A percentile compares a stretch with the other conserved stretches of the same genome.
phyloP scores from a whole-genome alignment of 2,797 vertebrate genomes.

The Glossophaga mutica region DNA sequence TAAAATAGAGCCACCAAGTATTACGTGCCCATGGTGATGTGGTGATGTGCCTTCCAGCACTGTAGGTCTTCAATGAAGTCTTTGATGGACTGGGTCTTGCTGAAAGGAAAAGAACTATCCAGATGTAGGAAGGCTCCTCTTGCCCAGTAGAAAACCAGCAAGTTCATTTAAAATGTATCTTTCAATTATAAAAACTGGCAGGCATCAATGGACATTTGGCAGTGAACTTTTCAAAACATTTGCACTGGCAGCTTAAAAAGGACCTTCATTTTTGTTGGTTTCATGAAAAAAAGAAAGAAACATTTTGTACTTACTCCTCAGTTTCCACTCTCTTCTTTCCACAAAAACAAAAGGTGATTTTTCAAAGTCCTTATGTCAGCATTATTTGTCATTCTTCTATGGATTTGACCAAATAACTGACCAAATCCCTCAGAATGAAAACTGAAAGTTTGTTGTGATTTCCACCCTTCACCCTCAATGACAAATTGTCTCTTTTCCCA shows the following conservation, averaged over 20 bases:
- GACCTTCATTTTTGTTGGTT: constrained; percentile 57
- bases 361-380: constrained; percentile 43
- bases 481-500: constrained; percentile 30
- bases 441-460: constrained; percentile 24
- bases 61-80: constrained; percentile 23
- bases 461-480: background rate
- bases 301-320: constrained; percentile 56
- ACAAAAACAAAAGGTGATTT: constrained; percentile 68
- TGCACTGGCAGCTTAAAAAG: constrained; percentile 56
- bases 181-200: constrained; percentile 70
- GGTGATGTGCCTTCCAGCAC: background rate
- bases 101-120: constrained; percentile 6
- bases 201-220: constrained; percentile 57
- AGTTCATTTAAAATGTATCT: constrained; percentile 68
- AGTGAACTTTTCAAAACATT: constrained; percentile 63
- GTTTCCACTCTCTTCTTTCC: constrained; percentile 56
- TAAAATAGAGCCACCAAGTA: background rate
- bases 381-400: constrained; percentile 40
- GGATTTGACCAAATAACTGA: background rate
- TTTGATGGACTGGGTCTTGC: background rate
- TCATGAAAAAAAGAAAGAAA: constrained; percentile 26
- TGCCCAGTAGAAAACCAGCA: constrained; percentile 58
- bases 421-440: constrained; percentile 36
- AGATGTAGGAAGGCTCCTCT: constrained; percentile 46
- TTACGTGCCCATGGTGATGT: background rate